phyloP scores from a whole-genome alignment of 2,797 vertebrate genomes.

The Artibeus jamaicensis region DNA sequence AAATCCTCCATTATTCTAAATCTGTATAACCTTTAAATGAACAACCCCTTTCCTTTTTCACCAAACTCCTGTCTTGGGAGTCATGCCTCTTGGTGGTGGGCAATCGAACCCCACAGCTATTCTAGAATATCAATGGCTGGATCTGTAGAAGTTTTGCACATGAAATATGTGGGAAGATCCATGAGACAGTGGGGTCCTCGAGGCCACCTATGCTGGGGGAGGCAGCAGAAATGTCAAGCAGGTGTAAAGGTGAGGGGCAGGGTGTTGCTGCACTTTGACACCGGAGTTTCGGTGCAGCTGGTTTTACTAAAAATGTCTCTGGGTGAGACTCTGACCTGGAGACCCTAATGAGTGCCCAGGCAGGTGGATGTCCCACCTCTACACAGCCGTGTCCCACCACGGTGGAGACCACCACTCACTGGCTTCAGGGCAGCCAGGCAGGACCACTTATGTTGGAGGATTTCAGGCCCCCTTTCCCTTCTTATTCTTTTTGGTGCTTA shows the following conservation, averaged over 20 bases:
- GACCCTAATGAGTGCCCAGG: background rate
- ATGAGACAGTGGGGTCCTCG: background rate
- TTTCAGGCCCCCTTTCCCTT: background rate
- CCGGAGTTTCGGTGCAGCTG: background rate
- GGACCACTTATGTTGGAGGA: background rate
- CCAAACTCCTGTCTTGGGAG: too few species aligned
- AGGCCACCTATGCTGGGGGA: background rate
- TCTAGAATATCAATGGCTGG: too few species aligned
- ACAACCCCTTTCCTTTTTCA: too few species aligned
- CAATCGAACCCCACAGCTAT: too few species aligned
- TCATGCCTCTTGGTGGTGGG: too few species aligned
- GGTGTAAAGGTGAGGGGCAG: background rate
- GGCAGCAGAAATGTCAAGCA: background rate
- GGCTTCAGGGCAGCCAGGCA: background rate
- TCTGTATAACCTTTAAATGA: too few species aligned
- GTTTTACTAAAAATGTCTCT: background rate
- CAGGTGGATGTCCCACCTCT: background rate
- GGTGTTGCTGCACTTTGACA: too few species aligned
- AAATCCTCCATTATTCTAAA: too few species aligned
- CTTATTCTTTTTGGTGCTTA: background rate
- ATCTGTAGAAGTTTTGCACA: background rate
- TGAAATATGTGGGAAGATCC: background rate
- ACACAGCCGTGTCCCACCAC: rapidly evolving
- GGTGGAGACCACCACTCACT: background rate
- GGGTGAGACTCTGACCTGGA: too few species aligned